Evolutionary conservation across 2,113 vertebrate species (phyloP).

Genomic region (Chaetodon trifascialis): DNA sequence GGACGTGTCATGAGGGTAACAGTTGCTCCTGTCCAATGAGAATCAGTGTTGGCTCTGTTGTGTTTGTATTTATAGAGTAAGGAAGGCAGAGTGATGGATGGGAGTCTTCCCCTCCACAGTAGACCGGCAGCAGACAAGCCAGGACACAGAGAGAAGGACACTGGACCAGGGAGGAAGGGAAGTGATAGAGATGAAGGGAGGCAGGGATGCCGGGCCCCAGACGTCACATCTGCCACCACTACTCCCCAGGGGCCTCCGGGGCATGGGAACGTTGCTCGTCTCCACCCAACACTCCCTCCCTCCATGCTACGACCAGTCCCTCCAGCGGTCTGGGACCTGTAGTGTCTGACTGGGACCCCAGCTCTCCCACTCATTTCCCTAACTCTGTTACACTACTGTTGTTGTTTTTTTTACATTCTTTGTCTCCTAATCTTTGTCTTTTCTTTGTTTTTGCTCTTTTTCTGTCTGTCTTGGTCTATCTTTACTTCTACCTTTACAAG

Average conservation of each 20-base stretch:
- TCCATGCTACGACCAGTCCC: slow-evolving; percentile 31
- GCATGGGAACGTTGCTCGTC: slow-evolving; percentile 83
- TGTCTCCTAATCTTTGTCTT: slow-evolving; percentile 20
- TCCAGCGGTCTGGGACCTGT: slow-evolving; percentile 44
- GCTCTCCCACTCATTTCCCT: slow-evolving; percentile 49
- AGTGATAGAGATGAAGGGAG: slow-evolving; percentile 56
- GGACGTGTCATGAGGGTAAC: background rate
- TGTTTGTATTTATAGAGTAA: slow-evolving; percentile 37
- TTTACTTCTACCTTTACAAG: background rate
- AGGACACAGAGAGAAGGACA: slow-evolving; percentile 20
- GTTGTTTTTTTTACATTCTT: slow-evolving; percentile 14
- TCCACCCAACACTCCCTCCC: slow-evolving; percentile 39
- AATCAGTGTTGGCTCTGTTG: background rate
- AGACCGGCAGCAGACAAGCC: slow-evolving; percentile 44
- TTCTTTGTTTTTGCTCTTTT: background rate
- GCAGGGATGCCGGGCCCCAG: slow-evolving; percentile 61
- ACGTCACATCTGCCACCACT: slow-evolving; percentile 84
- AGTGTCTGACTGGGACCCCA: slow-evolving; percentile 27
- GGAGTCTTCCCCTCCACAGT: slow-evolving; percentile 33
- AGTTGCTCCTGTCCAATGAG: slow-evolving; percentile 39
- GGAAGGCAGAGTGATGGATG: slow-evolving; percentile 57
- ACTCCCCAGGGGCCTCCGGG: slow-evolving; percentile 78
- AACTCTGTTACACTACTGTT: slow-evolving; percentile 16
- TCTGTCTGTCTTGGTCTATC: background rate
- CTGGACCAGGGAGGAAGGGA: slow-evolving; percentile 57